phyloP scores from a whole-genome alignment of 2,113 vertebrate species.

The Oreochromis tanganicae region DNA sequence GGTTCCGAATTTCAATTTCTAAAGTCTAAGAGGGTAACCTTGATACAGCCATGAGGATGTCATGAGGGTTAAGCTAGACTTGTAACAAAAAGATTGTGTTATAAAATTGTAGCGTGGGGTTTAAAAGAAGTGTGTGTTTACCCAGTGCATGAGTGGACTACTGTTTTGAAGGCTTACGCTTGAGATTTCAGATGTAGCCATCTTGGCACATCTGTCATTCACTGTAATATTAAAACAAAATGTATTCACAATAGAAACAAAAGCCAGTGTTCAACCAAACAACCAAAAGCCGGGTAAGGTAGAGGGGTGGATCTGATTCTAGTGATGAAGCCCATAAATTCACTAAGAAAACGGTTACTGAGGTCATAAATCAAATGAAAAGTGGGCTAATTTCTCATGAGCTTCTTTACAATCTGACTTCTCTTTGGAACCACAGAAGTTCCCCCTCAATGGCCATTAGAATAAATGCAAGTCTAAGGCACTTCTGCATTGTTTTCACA shows the following conservation, averaged over 20 bases:
- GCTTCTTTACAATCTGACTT: not conserved
- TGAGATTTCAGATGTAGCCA: not conserved
- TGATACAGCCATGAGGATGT: not conserved
- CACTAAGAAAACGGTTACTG: not conserved
- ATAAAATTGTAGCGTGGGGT: not conserved
- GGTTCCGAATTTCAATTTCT: fast-evolving
- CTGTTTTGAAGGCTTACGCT: not conserved
- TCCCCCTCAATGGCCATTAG: fast-evolving
- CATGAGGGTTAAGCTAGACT: not conserved
- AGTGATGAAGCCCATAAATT: not conserved
- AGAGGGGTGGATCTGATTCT: not conserved
- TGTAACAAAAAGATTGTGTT: not conserved
- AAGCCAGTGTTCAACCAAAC: not conserved
- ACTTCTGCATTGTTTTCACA: not conserved
- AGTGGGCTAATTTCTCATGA: not conserved
- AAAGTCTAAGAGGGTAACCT: not conserved
- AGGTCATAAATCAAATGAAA: not conserved
- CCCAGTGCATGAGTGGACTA: not conserved
- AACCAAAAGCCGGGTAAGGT: fast-evolving
- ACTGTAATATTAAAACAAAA: not conserved
- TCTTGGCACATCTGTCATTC: not conserved
- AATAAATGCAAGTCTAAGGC: not conserved
- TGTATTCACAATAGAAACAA: not conserved
- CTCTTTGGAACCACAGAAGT: not conserved
- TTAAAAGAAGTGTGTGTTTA: not conserved